Conservation (phyloP, 2,113 vertebrate species). For the Barnardius zonarius region DNA sequence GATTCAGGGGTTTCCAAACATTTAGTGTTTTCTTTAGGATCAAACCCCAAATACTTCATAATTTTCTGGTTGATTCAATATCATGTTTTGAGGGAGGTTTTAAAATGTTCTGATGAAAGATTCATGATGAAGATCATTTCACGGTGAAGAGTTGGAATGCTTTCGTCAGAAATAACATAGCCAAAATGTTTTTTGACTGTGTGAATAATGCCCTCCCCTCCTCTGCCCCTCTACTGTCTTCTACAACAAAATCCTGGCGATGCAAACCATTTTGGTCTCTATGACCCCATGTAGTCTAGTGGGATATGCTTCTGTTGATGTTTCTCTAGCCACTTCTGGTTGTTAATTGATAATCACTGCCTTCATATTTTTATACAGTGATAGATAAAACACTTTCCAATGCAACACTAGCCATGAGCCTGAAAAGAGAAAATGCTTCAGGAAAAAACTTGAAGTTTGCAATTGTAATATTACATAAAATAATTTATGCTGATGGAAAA, state of each 20-base stretch:
- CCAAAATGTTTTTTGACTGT: background rate
- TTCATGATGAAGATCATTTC: background rate
- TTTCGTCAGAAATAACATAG: background rate
- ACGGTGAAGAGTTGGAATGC: background rate
- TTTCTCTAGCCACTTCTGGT: background rate
- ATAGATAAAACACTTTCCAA: background rate
- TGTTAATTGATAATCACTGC: background rate
- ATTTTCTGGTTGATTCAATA: background rate
- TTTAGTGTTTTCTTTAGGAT: background rate
- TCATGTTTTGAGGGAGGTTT: background rate
- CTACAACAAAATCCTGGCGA: background rate
- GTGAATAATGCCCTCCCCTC: background rate
- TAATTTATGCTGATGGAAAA: background rate
- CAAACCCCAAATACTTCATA: background rate
- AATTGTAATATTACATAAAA: background rate
- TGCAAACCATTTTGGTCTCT: background rate
- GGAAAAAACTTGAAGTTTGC: background rate
- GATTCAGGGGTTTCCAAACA: background rate
- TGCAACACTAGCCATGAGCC: background rate
- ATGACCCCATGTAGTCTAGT: accelerated
- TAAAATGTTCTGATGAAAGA: background rate
- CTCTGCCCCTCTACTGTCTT: background rate
- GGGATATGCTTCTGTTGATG: background rate
- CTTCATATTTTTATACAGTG: background rate
- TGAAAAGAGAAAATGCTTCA: background rate